A percentile compares a stretch with the other conserved stretches of the same genome.
These are phyloP conservation scores for Percina caprodes DNA, from an alignment of 2,113 vertebrate genomes.

Conservation along the genomic window DNA sequence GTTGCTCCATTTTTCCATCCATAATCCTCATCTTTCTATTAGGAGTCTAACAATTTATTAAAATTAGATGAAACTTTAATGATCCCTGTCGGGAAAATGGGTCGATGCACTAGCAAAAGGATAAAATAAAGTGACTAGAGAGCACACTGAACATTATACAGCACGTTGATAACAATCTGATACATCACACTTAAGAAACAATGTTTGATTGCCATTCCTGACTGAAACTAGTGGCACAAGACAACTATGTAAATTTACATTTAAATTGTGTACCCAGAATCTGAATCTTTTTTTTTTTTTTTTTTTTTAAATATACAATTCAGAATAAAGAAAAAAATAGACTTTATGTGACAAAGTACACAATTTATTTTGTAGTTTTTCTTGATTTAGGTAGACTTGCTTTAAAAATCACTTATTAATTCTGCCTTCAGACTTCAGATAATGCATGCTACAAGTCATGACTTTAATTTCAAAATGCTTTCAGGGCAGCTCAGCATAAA, in stretches of 20 bases:
- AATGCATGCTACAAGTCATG: not conserved
- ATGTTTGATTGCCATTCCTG: conserved; percentile 11
- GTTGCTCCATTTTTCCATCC: conserved; percentile 63
- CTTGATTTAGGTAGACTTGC: not conserved
- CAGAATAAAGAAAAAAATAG: not conserved
- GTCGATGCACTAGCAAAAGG: conserved; percentile 54
- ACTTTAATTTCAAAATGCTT: not conserved
- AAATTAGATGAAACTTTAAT: conserved; percentile 76
- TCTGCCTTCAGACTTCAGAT: not conserved
- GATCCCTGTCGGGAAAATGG: conserved; percentile 72
- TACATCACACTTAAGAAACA: conserved; percentile 18
- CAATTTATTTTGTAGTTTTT: too few relatives aligned
- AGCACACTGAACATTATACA: conserved; percentile 36
- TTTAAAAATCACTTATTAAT: not conserved
- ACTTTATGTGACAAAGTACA: too few relatives aligned
- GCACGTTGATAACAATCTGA: conserved; percentile 26
- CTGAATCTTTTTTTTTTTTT: not conserved
- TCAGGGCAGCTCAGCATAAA: not conserved
- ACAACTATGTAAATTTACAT: not conserved
- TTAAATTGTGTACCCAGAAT: not conserved
- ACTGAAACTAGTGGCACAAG: not conserved
- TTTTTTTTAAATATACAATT: not conserved
- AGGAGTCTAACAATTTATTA: conserved; percentile 70
- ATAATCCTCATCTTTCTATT: conserved; percentile 66
- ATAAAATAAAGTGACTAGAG: conserved; percentile 26